Percentiles rank a stretch among this genome's conserved stretches.
Evolutionary conservation across 2,888 invertebrate species (phyloP).

Genomic region (Dynastes tityus): DNA sequence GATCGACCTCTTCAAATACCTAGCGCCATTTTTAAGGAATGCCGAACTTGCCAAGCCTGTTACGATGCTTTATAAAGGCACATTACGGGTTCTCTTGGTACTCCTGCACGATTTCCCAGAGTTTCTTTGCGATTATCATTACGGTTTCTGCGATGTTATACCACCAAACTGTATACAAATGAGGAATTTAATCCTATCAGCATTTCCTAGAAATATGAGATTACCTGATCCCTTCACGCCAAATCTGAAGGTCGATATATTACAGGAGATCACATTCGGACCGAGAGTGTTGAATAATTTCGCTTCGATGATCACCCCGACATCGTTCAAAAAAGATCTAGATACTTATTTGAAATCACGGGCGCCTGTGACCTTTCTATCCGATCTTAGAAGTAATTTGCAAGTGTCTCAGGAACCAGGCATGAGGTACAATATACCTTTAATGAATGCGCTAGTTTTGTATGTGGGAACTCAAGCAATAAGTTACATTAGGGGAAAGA

Average conservation of each 20-base stretch:
- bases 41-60: slow-evolving; percentile 97
- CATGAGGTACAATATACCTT: slow-evolving; percentile 92
- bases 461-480: slow-evolving; percentile 99
- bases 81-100: slow-evolving; percentile 93
- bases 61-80: slow-evolving; percentile 95
- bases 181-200: slow-evolving; percentile 97
- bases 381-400: slow-evolving; percentile 91
- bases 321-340: slow-evolving; percentile 94
- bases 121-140: slow-evolving; percentile 99
- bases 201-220: slow-evolving; percentile 98
- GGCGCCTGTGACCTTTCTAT: slow-evolving; percentile 95
- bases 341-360: slow-evolving; percentile 97
- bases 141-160: slow-evolving; percentile 98
- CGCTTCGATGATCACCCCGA: slow-evolving; percentile 87
- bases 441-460: slow-evolving; percentile 97
- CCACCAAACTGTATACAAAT: slow-evolving; percentile 99
- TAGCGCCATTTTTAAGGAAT: slow-evolving; percentile 97
- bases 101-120: slow-evolving; percentile 99
- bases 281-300: slow-evolving; percentile 94
- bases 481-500: slow-evolving; percentile 90
- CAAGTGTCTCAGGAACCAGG: slow-evolving; percentile 93
- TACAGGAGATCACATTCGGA: slow-evolving; percentile 89
- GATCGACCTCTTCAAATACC: slow-evolving; percentile 95
- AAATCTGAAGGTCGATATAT: slow-evolving; percentile 90
- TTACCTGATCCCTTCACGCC: slow-evolving; percentile 99